phyloP scores from a whole-genome alignment of 1,140 invertebrate genomes.

The Paracyclopina nana region DNA sequence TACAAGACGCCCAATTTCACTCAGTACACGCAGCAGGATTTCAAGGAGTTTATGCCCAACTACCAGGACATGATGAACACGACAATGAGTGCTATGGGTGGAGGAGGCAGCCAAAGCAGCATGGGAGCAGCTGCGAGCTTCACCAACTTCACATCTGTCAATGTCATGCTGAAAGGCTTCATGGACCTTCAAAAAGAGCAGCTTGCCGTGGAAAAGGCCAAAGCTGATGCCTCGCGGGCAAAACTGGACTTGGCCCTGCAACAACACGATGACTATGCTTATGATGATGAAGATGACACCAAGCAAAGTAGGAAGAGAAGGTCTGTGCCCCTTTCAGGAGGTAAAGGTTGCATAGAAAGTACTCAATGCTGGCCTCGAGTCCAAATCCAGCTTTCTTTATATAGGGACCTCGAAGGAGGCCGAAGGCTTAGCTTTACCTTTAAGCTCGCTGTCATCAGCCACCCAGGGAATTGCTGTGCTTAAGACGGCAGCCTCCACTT shows the following conservation, averaged over 20 bases:
- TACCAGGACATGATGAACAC: slow-evolving; percentile 2
- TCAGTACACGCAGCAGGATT: slow-evolving; percentile 4
- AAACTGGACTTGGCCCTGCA: slow-evolving; percentile 5
- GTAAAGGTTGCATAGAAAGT: too few relatives aligned
- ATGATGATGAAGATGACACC: not conserved
- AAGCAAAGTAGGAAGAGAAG: not conserved
- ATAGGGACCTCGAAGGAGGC: too few relatives aligned
- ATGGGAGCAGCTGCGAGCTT: not conserved
- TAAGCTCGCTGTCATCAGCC: too few relatives aligned
- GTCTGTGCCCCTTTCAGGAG: too few relatives aligned
- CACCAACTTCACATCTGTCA: not conserved
- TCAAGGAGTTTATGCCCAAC: slow-evolving; percentile 1
- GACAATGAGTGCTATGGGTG: not conserved
- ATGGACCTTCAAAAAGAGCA: slow-evolving; percentile 9
- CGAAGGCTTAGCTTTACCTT: too few relatives aligned
- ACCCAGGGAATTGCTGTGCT: too few relatives aligned
- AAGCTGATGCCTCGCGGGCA: not conserved
- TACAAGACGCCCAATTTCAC: slow-evolving; percentile 6
- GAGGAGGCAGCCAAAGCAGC: not conserved
- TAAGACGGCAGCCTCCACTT: too few relatives aligned
- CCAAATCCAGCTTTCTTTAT: too few relatives aligned
- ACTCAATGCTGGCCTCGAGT: too few relatives aligned
- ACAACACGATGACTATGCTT: not conserved
- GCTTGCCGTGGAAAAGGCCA: not conserved
- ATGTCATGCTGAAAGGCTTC: not conserved